Evolutionary conservation across 35 echinoderm and acorn worm species (phyloP), one percentile per base, ranked within the genome.

Genomic region (Diadema setosum): DNA sequence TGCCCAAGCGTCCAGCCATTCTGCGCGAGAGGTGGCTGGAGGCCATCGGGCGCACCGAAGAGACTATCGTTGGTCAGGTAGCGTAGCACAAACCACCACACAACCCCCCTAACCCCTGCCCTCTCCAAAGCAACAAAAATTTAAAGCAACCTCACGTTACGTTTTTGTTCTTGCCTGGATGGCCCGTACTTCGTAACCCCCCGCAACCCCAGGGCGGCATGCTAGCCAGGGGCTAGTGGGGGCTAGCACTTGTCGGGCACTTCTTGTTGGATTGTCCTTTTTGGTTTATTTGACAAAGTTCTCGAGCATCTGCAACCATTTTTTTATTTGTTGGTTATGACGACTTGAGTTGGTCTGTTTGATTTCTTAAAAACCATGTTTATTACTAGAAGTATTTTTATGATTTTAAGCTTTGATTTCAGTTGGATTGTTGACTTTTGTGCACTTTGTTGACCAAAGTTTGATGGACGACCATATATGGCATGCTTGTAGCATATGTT

Each of bases 11-110:
- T 80, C 96, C 96, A 46, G 84, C 93, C 49, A 87, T 99, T 82
- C 85, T 99, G 86, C 93, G 96, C 24, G 92, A 94, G 75, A 94
- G 87, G 96, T 99, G 96, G 96, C 70, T 99, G 67, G 96, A 95
- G 86, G 96, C 96, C 70, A 99, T 99, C 80, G 96, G 96, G 80
- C 88, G 96, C 78, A 99, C 96, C 46, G 96, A 99, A 89, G 96
- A 99, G 80, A 99, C 96, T 75, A 99, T 99, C 41, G 96, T 99
- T 86, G 96, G 96, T 89, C 96, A 99, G 96, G 96, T 99, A 99
- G 70, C 83, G 90, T 91, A 91, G 60, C 16, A 59, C 36, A 29
- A 58, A 81, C 52, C 41, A 70, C 37, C 69, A 57, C 42, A 44
- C 65, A 87, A 20, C 40, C 41, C 85, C 65, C 64, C 33, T 42